Evolutionary conservation across 1,140 invertebrate genomes (phyloP), one percentile per base, ranked within the genome.

Genomic region (Diprion similis): DNA sequence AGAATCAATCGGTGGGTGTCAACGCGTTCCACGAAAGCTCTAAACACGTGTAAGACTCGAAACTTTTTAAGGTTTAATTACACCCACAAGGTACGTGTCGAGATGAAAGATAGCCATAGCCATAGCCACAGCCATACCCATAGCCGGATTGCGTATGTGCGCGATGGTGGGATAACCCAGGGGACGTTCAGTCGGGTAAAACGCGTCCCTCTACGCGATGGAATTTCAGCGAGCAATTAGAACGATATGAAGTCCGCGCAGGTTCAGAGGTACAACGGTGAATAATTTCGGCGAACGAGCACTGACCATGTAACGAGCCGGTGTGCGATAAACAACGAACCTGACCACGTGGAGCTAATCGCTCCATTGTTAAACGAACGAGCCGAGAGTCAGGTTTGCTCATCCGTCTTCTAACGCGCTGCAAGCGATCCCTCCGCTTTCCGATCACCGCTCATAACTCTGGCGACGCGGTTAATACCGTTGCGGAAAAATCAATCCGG

Each of bases 271-370:
- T 70, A 73, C 77, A 77, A 77, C 79, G n/a, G 51, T 59, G 80
- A 83, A 84, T 83, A 84, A 84, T 84, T 84, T 84, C 82, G 82
- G 78, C 81, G 82, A 81, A 78, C 78, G 81, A 83, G 76, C 76
- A 75, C 66, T 79, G 75, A 75, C 76, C 77, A 81, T 82, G 83
- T 82, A 83, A 81, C 77, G 74, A 78, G 77, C 77, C 24, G 24
- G 24, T 6, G 77, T 78, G 81, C 78, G 78, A 83, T 84, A 83
- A 84, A 83, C 79, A 84, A 83, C 81, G 73, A 76, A 67, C 70
- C 71, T 73, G 75, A 74, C 78, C 75, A 78, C 80, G 80, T 81
- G 51, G 77, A 83, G 80, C 83, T 83, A 84, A 84, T 84, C 83
- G 82, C 79, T 83, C 80, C 77, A 84, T 84, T 84, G 82, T 84